These are phyloP conservation scores for Chelonus formosanus DNA, from an alignment of 2,888 invertebrate genomes.

Conservation along the genomic window DNA sequence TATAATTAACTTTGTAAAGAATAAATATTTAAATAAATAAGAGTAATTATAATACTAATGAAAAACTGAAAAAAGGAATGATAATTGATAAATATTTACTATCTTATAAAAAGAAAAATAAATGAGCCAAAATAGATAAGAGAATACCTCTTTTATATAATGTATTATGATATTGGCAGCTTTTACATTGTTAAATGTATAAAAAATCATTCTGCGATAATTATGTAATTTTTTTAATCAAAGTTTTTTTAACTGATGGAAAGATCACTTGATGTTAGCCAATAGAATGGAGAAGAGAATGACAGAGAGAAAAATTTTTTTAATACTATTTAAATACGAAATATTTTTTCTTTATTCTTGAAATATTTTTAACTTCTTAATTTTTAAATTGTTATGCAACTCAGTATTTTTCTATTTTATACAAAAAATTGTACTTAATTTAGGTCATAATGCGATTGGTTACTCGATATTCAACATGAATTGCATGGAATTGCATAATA, in stretches of 20 bases:
- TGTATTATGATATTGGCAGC: not conserved
- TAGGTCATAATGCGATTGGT: constrained; percentile 48
- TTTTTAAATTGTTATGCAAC: constrained; percentile 48
- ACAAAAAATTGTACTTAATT: constrained; percentile 60
- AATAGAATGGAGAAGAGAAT: constrained; percentile 32
- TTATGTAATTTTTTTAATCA: no score
- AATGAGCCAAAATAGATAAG: constrained; percentile 7
- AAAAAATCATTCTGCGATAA: no score
- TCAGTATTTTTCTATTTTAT: constrained; percentile 63
- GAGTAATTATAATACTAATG: not conserved
- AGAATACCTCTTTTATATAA: no score
- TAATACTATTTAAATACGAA: constrained; percentile 10
- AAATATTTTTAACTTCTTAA: not conserved
- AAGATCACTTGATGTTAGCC: not conserved
- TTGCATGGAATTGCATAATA: constrained; percentile 47
- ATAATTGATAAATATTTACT: not conserved
- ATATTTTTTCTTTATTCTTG: constrained; percentile 3
- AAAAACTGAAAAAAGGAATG: not conserved
- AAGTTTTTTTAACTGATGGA: no score
- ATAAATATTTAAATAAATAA: constrained; percentile 1
- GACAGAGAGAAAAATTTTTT: constrained; percentile 30
- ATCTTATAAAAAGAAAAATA: not conserved
- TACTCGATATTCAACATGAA: constrained; percentile 47
- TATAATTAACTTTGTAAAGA: no score
- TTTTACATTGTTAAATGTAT: no score